Base-by-base conservation (phyloP, 1,140 invertebrate genomes). In the Vollenhovia emeryi region DNA sequence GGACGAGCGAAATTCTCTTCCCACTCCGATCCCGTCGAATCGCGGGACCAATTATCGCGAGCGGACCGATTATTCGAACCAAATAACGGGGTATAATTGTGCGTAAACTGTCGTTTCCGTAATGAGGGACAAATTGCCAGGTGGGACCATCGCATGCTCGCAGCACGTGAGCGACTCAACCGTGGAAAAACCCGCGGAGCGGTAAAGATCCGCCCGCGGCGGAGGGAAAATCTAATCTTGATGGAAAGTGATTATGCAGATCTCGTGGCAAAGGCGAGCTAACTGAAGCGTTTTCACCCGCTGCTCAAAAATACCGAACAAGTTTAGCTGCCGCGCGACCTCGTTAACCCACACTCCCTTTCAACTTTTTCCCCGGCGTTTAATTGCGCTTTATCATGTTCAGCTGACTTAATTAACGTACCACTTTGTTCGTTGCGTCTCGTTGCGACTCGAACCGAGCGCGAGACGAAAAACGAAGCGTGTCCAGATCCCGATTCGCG, bases 191-290 rank as follows among this genome's bases (percentile, higher is more conserved):
- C 21, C n/a, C 6, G 30, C 15, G 45, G n/a, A n/a, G 60, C n/a
- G 13, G 30, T 64, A 66, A 66, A n/a, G n/a, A 66, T 18, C 9
- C 59, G 59, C 43, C 48, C 3, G 5, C 13, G 45, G 3, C 18
- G 15, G n/a, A 43, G 71, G 55, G 21, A 82, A 79, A 80, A 85
- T 43, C 74, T 69, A 59, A 27, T 85, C 62, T 66, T 59, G 66
- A 80, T 79, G 82, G 74, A 88, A 88, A 88, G 66, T 36, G 74
- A 87, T 87, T 87, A 62, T 52, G 60, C 52, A 48, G 86, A 85
- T 87, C 74, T 50, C 55, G n/a, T 76, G 48, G 68, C 21, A 55
- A 40, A 66, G 50, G 33, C 75, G 18, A 30, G 43, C 11, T 30
- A 9, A 21, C 18, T 33, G 21, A n/a, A 43, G 40, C 36, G 30